These are phyloP conservation scores for Platanista minor DNA, from an alignment of 2,113 vertebrate species.

Conservation along the genomic window DNA sequence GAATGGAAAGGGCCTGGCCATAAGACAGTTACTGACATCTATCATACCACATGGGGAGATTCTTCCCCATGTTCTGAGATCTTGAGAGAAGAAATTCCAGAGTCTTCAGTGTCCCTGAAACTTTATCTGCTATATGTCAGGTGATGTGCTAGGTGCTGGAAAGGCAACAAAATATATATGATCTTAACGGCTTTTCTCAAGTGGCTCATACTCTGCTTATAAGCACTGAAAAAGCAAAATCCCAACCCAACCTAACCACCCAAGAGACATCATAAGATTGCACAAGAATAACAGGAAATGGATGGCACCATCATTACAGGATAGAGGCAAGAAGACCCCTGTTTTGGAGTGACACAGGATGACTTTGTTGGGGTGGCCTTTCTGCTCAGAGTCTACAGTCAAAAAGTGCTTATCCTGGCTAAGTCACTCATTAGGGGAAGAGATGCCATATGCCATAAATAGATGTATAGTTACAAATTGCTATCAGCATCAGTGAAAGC, in stretches of 20 bases:
- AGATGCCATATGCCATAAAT: neutral
- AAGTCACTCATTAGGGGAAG: neutral
- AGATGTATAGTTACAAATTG: neutral
- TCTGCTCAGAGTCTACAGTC: neutral
- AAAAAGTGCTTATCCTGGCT: neutral
- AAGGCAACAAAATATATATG: neutral
- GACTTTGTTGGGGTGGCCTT: neutral
- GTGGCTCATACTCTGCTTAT: neutral
- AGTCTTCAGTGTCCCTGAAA: neutral
- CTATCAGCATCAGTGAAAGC: neutral
- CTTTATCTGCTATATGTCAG: neutral
- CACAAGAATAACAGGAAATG: neutral
- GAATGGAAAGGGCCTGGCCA: neutral
- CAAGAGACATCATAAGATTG: neutral
- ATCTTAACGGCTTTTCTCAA: neutral
- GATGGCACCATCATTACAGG: neutral
- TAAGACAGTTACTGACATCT: neutral
- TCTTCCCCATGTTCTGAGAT: neutral
- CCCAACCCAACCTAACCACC: neutral
- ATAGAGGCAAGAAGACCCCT: neutral
- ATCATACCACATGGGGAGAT: neutral
- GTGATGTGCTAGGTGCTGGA: neutral
- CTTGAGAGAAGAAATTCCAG: neutral
- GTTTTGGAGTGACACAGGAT: neutral
- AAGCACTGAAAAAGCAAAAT: neutral